phyloP scores from a whole-genome alignment of 2,888 invertebrate species.

The Meganola albula region DNA sequence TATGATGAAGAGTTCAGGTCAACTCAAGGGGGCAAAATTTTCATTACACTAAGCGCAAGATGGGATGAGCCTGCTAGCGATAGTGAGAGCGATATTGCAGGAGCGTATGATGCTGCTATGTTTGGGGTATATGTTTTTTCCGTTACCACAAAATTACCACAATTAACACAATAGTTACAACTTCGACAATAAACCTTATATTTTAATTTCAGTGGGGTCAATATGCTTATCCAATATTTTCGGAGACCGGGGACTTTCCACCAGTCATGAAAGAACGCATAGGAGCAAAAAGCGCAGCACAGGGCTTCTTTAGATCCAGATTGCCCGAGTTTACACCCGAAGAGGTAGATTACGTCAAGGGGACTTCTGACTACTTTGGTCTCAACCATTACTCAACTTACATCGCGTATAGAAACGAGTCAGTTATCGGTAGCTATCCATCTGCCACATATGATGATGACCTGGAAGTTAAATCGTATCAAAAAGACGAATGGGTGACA shows the following conservation, averaged over 20 bases:
- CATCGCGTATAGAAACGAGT: constrained; percentile 50
- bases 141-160: too few species aligned
- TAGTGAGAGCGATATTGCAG: constrained; percentile 56
- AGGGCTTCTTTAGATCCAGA: constrained; percentile 76
- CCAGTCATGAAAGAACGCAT: constrained; percentile 75
- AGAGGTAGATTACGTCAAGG: constrained; percentile 79
- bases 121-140: too few species aligned
- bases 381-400: constrained; percentile 81
- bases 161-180: neutral
- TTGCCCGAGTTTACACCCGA: constrained; percentile 76
- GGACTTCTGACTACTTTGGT: constrained; percentile 81
- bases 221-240: constrained; percentile 80
- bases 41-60: constrained; percentile 23
- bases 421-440: constrained; percentile 20
- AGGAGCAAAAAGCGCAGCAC: constrained; percentile 70
- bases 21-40: constrained; percentile 35
- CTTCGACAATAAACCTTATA: too few species aligned
- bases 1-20: constrained; percentile 64
- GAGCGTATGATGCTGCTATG: constrained; percentile 59
- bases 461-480: constrained; percentile 18
- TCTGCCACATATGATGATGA: constrained; percentile 37
- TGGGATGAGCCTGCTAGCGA: constrained; percentile 66
- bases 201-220: constrained; percentile 65
- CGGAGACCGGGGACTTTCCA: constrained; percentile 79
- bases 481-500: constrained; percentile 18